Evolutionary conservation across 2,888 invertebrate genomes (phyloP), one percentile per base, ranked within the genome.

Genomic region (Polydesmus complanatus): DNA sequence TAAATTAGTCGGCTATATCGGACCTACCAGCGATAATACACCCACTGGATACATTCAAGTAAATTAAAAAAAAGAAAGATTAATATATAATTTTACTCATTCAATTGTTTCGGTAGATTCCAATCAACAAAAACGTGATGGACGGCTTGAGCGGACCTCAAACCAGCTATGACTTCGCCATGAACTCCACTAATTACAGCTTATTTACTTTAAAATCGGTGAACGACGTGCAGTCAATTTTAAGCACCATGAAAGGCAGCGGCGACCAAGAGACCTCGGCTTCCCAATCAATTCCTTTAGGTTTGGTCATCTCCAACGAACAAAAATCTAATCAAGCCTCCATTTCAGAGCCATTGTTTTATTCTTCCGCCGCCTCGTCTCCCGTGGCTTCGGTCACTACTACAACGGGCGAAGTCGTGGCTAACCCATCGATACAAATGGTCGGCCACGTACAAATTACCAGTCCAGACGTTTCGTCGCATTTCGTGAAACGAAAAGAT

Each of bases 381-480:
- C 37, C 37, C 5, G 37, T 37, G 5, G 37, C 37, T 37, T 37
- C 37, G 14, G 37, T 37, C 5, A 14, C 37, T 8, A 37, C 37
- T 5, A 37, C 37, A 26, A 26, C 58, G 14, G 60, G 54, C 5
- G 60, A 26, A 1, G 51, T 52, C 1, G n/a, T 26, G 14, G n/a
- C 47, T 14, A 54, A 21, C 48, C 58, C 60, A 11, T 56, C 60
- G 1, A 50, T 61, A 18, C 61, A 61, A 27, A 56, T 61, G 61
- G 61, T 61, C 3, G 61, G 61, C 23, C 61, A 61, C 22, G 61
- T 61, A 23, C 55, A 56, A n/a, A 52, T 56, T n/a, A 56, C 61
- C 1, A 61, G 56, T 19, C 61, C 61, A 14, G 61, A 61, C 37
- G 51, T 61, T 21, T 56, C 55, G 27, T n/a, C 55, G 18, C 61